Conservation (phyloP, 2,113 vertebrate genomes). For the Callopanchax toddi region DNA sequence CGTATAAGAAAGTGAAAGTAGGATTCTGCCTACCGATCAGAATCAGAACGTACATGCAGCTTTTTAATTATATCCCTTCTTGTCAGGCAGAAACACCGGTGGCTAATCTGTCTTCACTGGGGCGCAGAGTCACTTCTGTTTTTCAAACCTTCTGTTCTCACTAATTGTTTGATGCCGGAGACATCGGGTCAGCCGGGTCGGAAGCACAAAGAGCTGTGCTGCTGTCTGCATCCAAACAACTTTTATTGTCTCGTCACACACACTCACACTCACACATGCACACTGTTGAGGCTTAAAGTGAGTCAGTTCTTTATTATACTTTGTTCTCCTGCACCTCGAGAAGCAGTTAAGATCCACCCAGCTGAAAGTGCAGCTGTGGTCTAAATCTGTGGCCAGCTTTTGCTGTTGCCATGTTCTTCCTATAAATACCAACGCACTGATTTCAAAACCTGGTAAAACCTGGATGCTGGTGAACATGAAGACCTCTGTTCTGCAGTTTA, state of each 20-base stretch:
- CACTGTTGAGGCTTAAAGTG: constrained; percentile 17
- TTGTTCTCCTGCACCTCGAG: constrained; percentile 9
- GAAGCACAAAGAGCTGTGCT: constrained; percentile 10
- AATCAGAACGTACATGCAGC: constrained; percentile 30
- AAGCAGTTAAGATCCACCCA: no score
- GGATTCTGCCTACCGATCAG: constrained; percentile 10
- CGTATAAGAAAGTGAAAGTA: constrained; percentile 13
- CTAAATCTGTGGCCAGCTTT: constrained; percentile 4
- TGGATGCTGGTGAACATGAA: no score
- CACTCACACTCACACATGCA: not conserved
- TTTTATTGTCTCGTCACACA: constrained; percentile 24
- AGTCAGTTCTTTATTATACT: constrained; percentile 16
- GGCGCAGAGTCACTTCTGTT: not conserved
- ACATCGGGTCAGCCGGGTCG: constrained; percentile 30
- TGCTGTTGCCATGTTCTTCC: constrained; percentile 12
- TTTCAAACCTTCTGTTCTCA: not conserved
- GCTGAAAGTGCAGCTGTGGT: no score
- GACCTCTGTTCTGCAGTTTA: no score
- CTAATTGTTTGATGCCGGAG: constrained; percentile 22
- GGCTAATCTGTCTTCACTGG: not conserved
- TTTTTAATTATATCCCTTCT: constrained; percentile 22
- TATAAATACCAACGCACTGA: no score
- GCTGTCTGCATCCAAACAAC: constrained; percentile 36
- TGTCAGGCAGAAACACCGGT: not conserved
- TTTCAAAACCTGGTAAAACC: no score